These are phyloP conservation scores for Clepsis dumicolana DNA, from an alignment of 2,888 invertebrate species.

Conservation along the genomic window DNA sequence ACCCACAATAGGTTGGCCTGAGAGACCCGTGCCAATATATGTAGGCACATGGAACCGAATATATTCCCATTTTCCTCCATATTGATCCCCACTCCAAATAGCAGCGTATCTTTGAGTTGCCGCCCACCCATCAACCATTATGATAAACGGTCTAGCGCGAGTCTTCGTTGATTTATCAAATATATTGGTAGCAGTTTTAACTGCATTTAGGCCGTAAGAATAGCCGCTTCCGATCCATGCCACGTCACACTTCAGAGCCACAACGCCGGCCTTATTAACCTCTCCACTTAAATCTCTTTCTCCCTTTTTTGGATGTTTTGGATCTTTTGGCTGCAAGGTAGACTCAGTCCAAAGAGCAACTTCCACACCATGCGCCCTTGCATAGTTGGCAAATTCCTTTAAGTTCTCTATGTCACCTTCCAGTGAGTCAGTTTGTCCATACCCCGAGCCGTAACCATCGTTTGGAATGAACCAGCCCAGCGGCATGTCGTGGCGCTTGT, in stretches of 20 bases:
- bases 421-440: conserved; percentile 76
- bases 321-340: conserved; percentile 71
- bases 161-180: conserved; percentile 61
- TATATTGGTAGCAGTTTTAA: conserved; percentile 69
- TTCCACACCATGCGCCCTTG: conserved; percentile 70
- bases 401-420: conserved; percentile 76
- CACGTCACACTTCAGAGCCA: conserved; percentile 79
- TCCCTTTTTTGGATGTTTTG: conserved; percentile 74
- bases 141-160: conserved; percentile 66
- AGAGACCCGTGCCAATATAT: conserved; percentile 75
- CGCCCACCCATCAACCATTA: conserved; percentile 82
- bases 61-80: conserved; percentile 80
- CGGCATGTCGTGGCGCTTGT: conserved; percentile 73
- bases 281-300: conserved; percentile 76
- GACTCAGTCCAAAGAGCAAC: conserved; percentile 79
- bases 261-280: conserved; percentile 68
- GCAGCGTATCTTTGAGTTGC: conserved; percentile 77
- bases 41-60: conserved; percentile 81
- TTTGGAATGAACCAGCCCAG: conserved; percentile 81
- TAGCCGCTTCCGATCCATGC: conserved; percentile 80
- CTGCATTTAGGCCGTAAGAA: conserved; percentile 74
- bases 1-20: conserved; percentile 75
- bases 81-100: conserved; percentile 80
- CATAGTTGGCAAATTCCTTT: conserved; percentile 68
- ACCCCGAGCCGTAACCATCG: conserved; percentile 79